Base-by-base conservation (phyloP, 2,888 invertebrate species). In the Ormyrus pomaceus region DNA sequence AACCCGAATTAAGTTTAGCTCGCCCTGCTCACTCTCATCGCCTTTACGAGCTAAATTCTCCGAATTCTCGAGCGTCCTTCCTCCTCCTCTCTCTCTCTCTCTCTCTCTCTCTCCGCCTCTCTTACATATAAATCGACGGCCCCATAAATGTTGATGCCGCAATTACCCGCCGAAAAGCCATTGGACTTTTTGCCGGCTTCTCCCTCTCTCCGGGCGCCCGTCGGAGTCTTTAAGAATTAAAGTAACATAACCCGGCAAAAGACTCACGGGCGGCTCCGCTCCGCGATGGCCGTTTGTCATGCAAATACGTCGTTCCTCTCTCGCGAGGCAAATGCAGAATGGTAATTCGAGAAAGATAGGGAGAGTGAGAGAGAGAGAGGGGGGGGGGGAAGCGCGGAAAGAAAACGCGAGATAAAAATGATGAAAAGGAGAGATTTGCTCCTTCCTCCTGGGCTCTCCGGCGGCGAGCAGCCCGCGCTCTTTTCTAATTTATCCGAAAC, bases 401-500 rank as follows among this genome's bases (percentile, higher is more conserved):
- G 45, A 77, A 61, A 72, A 13, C n/a, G 66, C 65, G 50, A 75
- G 71, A 75, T 81, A 79, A 81, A 79, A 79, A 81, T 81, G 72
- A 81, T 76, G 81, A 78, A 81, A 79, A 72, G 69, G 70, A 62
- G 56, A 69, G 71, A 66, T 75, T 76, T 48, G 51, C 65, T 59
- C 50, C 61, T 11, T 61, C 6, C 9, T 53, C 34, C 34, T 34
- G 34, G 34, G 34, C 34, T 74, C 45, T 34, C 62, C n/a, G 13
- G 48, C 48, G 11, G 50, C 55, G 8, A 34, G 69, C 11, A 74
- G 34, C 51, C 48, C 68, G 34, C 34, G 34, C 34, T 55, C 72
- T 74, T 80, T 80, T 82, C 77, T 80, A 82, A 82, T 80, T 82
- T 76, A 77, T 81, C 77, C 81, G 75, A 78, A 78, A 75, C 61